Percentiles rank a stretch among this genome's conserved stretches.
Evolutionary conservation across 2,888 invertebrate genomes (phyloP).

Genomic region (Trisateles emortualis): DNA sequence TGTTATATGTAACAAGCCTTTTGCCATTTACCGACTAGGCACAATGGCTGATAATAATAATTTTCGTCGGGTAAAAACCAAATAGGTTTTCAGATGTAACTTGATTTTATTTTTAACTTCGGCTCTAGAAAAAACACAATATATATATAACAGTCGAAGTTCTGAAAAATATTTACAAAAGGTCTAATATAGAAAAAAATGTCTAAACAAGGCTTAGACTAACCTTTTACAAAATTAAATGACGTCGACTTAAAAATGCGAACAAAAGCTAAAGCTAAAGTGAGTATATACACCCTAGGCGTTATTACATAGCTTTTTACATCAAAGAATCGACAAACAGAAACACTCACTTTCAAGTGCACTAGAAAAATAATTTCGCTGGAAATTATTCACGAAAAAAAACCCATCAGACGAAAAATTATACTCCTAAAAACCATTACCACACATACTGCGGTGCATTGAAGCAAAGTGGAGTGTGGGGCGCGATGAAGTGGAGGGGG

Average conservation of each 20-base stretch:
- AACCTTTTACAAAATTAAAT: background rate
- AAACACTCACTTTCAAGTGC: constrained; percentile 47
- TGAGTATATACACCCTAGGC: constrained; percentile 23
- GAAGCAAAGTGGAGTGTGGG: constrained; percentile 72
- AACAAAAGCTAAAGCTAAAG: constrained; percentile 3
- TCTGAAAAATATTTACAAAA: background rate
- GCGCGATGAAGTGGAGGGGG: constrained; percentile 54
- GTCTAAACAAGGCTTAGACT: background rate
- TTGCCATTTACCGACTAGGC: too few species aligned
- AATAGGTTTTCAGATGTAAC: too few species aligned
- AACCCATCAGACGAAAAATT: constrained; percentile 80
- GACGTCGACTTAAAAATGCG: background rate
- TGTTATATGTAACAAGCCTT: too few species aligned
- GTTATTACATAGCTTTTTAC: constrained; percentile 37
- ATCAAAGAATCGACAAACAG: constrained; percentile 56
- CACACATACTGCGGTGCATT: constrained; percentile 79
- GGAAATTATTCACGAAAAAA: constrained; percentile 71
- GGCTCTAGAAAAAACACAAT: too few species aligned
- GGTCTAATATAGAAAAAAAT: background rate
- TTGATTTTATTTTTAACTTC: too few species aligned
- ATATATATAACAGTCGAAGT: too few species aligned
- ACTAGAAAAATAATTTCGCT: constrained; percentile 61
- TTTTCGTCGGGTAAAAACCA: too few species aligned
- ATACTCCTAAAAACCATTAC: constrained; percentile 81
- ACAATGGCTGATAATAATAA: too few species aligned